Conservation (phyloP, 2,888 invertebrate species). For the Esperia sulphurella region DNA sequence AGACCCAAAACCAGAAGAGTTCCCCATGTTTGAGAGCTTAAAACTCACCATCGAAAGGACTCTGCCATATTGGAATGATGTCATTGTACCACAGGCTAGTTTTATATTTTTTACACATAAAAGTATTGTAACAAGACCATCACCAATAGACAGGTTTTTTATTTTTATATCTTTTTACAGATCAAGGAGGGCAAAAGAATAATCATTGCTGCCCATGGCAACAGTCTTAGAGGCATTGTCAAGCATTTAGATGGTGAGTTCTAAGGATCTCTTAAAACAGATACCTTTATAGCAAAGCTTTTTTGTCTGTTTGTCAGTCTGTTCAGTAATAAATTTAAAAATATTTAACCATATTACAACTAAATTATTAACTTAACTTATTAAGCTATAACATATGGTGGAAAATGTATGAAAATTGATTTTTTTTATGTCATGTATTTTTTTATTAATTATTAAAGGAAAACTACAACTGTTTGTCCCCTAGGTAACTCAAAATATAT, state of each 20-base stretch:
- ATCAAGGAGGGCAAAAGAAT: constrained; percentile 89
- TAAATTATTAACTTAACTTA: too few species aligned
- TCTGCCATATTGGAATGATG: constrained; percentile 91
- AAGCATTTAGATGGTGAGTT: constrained; percentile 89
- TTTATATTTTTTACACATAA: neutral
- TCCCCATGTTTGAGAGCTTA: constrained; percentile 90
- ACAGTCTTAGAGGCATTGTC: constrained; percentile 90
- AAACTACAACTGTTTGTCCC: too few species aligned
- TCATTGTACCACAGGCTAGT: constrained; percentile 84
- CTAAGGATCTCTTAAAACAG: too few species aligned
- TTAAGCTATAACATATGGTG: too few species aligned
- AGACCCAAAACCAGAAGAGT: constrained; percentile 85
- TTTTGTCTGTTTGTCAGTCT: too few species aligned
- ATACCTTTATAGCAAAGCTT: too few species aligned
- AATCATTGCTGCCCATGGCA: constrained; percentile 92
- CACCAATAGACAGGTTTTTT: neutral
- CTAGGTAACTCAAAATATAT: too few species aligned
- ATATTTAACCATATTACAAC: too few species aligned
- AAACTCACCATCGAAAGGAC: constrained; percentile 90
- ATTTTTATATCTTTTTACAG: constrained; percentile 60
- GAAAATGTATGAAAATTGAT: too few species aligned
- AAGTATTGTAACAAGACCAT: neutral
- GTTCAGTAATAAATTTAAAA: too few species aligned
- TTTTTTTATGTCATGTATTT: too few species aligned
- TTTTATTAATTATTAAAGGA: too few species aligned